Evolutionary conservation across 2,797 vertebrate genomes (phyloP).

Genomic region (Arremon brunneinucha): DNA sequence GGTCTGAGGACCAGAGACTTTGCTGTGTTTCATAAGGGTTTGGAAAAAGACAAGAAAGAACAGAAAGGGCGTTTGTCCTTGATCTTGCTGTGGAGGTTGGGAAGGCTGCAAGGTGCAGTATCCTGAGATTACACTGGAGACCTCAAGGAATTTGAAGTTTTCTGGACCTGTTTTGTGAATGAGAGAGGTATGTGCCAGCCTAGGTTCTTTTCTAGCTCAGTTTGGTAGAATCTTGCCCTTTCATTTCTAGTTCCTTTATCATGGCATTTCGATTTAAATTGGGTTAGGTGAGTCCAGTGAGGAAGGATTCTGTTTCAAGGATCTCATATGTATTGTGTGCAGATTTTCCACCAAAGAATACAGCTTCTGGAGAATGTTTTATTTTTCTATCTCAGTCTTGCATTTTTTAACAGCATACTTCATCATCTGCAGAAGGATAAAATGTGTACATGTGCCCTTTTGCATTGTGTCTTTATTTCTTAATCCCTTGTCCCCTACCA

Average conservation of each 20-base stretch:
- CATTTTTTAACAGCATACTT: not conserved
- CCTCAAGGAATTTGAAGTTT: not conserved
- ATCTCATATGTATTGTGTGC: not conserved
- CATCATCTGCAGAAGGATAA: not conserved
- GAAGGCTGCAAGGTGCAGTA: not conserved
- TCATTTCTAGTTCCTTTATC: not conserved
- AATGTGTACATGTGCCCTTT: not conserved
- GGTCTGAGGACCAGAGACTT: not conserved
- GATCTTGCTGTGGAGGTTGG: not conserved
- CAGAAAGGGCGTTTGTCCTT: not conserved
- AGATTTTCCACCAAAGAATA: not conserved
- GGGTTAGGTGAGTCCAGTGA: not conserved
- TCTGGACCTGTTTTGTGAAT: not conserved
- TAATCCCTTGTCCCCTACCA: not conserved
- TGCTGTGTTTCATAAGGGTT: not conserved
- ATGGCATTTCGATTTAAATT: not conserved
- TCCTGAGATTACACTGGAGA: not conserved
- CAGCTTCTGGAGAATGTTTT: not conserved
- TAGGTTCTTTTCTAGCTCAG: not conserved
- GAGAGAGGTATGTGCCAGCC: constrained; percentile 3
- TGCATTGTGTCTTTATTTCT: not conserved
- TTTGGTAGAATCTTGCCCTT: not conserved
- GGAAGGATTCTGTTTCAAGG: not conserved
- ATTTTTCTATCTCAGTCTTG: not conserved
- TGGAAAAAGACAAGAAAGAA: not conserved